Conservation (phyloP, 2,888 invertebrate species). For the Antheraea yamamai region DNA sequence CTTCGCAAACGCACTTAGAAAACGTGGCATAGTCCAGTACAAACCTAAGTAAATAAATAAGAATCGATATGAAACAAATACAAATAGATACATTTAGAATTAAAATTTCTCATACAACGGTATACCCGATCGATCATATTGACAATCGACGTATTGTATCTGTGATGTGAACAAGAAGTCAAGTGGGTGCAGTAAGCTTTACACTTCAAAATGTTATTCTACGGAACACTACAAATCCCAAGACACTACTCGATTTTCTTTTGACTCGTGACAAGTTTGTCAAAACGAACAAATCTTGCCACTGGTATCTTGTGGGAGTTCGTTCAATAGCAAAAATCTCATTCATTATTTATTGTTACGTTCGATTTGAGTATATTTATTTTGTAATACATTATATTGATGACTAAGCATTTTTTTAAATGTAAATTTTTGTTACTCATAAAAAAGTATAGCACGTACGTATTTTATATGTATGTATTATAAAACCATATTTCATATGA, state of each 20-base stretch:
- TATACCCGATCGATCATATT: conserved; percentile 19
- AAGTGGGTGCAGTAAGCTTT: conserved; percentile 33
- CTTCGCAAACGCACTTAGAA: neutral
- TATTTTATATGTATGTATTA: neutral
- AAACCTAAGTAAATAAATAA: neutral
- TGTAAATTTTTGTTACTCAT: conserved; percentile 4
- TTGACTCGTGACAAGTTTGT: conserved; percentile 70
- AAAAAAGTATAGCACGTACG: neutral
- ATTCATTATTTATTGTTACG: conserved; percentile 49
- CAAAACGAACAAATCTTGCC: conserved; percentile 49
- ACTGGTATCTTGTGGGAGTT: conserved; percentile 36
- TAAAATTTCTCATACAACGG: neutral
- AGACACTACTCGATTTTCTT: conserved; percentile 79
- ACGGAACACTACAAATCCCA: conserved; percentile 60
- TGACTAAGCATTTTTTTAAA: conserved; percentile 55
- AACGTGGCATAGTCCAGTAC: neutral
- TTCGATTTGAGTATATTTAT: conserved; percentile 54
- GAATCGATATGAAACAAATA: neutral
- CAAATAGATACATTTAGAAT: neutral
- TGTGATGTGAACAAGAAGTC: conserved; percentile 17
- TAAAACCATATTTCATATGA: too few species aligned
- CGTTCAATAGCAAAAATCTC: conserved; percentile 42
- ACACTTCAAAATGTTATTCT: conserved; percentile 48
- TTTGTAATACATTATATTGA: conserved; percentile 51
- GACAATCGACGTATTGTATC: conserved; percentile 27